A percentile compares a stretch with the other conserved stretches of the same genome.
These are phyloP conservation scores for Oncorhynchus keta DNA, from an alignment of 2,113 vertebrate genomes.

Conservation along the genomic window DNA sequence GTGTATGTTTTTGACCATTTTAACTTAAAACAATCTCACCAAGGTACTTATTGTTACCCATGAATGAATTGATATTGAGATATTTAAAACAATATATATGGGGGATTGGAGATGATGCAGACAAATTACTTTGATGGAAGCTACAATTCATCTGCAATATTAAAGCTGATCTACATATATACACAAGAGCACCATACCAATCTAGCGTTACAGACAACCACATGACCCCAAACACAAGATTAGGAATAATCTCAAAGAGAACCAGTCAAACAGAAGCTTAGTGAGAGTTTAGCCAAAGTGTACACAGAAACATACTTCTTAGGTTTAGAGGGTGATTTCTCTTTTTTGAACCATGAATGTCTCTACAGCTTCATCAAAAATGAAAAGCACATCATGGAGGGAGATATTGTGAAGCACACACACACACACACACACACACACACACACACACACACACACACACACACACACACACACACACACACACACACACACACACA, in stretches of 20 bases:
- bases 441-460: not conserved
- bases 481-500: not conserved
- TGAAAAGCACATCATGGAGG: conserved; percentile 54
- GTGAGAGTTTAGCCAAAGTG: conserved; percentile 14
- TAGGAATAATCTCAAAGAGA: conserved; percentile 11
- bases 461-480: not conserved
- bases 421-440: not conserved
- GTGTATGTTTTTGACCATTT: no score
- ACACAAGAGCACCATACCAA: not conserved
- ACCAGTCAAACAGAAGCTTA: conserved; percentile 18
- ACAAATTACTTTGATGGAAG: no score
- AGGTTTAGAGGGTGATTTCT: not conserved
- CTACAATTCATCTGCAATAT: no score
- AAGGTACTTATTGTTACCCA: no score
- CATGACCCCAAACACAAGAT: conserved; percentile 21
- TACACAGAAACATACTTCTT: conserved; percentile 21
- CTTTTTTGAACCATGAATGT: not conserved
- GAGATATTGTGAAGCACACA: not conserved
- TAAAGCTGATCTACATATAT: not conserved
- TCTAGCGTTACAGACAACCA: conserved; percentile 17
- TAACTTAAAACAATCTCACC: no score
- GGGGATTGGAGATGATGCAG: no score
- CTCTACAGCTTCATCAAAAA: conserved; percentile 30
- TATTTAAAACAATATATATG: no score
- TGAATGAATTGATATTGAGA: no score